Evolutionary conservation across 2,113 vertebrate species (phyloP), one percentile per base, ranked within the genome.

Genomic region (Syngnathus floridae): DNA sequence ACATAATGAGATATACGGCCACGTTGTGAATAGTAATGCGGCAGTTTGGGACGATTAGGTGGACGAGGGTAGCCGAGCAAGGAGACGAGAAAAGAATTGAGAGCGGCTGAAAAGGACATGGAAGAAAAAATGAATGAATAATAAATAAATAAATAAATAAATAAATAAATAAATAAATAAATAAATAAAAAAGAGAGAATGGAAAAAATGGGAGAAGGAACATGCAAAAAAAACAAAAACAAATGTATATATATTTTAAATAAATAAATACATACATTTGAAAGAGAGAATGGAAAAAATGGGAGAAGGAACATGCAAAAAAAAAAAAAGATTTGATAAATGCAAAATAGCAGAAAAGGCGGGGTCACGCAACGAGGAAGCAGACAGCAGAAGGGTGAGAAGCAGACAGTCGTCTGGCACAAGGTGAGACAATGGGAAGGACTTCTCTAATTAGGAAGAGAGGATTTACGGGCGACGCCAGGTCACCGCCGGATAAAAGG

Each of bases 1-100:
- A 67, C 68, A 52, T 83, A 86, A 89, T 82, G 74, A 86, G 76
- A 87, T 79, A 78, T 70, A 84, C 61, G 10, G 49, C 48, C 70
- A 75, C 72, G 81, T 67, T 66, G 69, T 66, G 80, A 84, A 87
- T 84, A 74, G 75, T 63, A 86, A 88, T 86, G 71, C 49, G 19
- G 45, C 65, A 56, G 72, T 84, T 86, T 80, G 66, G 67, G 63
- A 66, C 51, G 61, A 80, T 72, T 71, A 73, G 75, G 71, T 70
- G 16, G 14, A 65, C 22, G 5, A 36, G 69, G 51, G 13, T 16
- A 14, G 64, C 59, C 54, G 46, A 69, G 70, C 68, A 72, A 69
- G 71, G 67, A 73, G 75, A 75, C 63, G 63, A 45, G 62, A 64
- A 37, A 58, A 72, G 65, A 41, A 46, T 22, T 46, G 40, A 13